Evolutionary conservation across 2,113 vertebrate genomes (phyloP).

Genomic region (Laticauda laticaudata): DNA sequence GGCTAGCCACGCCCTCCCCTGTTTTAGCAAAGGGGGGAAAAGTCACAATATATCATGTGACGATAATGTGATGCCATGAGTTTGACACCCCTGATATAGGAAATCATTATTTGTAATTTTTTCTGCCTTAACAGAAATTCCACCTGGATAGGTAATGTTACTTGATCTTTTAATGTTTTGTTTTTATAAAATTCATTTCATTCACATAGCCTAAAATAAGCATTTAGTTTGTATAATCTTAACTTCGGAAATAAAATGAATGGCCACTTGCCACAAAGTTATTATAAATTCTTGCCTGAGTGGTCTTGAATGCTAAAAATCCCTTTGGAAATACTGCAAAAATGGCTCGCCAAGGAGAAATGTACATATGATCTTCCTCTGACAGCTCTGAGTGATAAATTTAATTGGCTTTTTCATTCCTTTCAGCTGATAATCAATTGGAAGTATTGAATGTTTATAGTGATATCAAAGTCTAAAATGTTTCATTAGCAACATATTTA

Average conservation of each 20-base stretch:
- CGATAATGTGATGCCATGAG: too few species aligned
- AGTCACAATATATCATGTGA: too few species aligned
- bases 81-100: neutral
- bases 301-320: rapidly evolving
- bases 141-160: neutral
- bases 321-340: neutral
- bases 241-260: slow-evolving; percentile 34
- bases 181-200: neutral
- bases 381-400: neutral
- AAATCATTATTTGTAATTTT: neutral
- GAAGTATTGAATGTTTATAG: rapidly evolving
- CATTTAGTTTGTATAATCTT: neutral
- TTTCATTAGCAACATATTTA: neutral
- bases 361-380: neutral
- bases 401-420: neutral
- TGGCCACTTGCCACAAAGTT: neutral
- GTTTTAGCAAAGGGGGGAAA: too few species aligned
- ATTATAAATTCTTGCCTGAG: neutral
- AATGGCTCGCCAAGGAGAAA: neutral
- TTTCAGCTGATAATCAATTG: neutral
- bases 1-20: too few species aligned
- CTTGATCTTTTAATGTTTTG: neutral
- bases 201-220: neutral
- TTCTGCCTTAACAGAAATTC: neutral
- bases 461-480: rapidly evolving